These are phyloP conservation scores for Parnassius mnemosyne DNA, from an alignment of 2,888 invertebrate species.

Conservation along the genomic window DNA sequence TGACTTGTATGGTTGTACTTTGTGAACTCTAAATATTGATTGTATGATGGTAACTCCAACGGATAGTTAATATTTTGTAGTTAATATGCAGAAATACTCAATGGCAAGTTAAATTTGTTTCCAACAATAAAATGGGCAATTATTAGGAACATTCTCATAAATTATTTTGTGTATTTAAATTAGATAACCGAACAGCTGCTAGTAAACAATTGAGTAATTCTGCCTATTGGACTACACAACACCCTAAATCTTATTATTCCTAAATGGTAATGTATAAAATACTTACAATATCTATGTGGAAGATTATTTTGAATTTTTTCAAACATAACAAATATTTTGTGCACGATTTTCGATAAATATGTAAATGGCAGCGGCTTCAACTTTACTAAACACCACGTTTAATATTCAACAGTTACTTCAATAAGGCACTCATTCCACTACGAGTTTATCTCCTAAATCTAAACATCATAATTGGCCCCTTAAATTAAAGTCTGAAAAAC, in stretches of 20 bases:
- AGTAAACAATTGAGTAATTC: conserved; percentile 29
- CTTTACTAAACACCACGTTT: conserved; percentile 42
- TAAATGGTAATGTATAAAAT: conserved; percentile 78
- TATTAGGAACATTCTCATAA: conserved; percentile 15
- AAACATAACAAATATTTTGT: conserved; percentile 49
- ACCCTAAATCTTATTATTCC: conserved; percentile 62
- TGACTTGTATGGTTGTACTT: conserved; percentile 75
- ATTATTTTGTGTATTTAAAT: background rate
- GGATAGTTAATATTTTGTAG: conserved; percentile 59
- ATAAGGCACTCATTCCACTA: conserved; percentile 62
- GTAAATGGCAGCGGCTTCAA: conserved; percentile 59
- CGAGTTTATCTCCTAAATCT: conserved; percentile 43
- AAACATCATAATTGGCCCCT: conserved; percentile 58
- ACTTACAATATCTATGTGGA: conserved; percentile 67
- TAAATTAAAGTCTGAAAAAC: conserved; percentile 36
- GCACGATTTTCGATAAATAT: conserved; percentile 42
- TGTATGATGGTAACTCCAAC: conserved; percentile 78
- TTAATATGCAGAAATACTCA: conserved; percentile 53
- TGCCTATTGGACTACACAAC: conserved; percentile 43
- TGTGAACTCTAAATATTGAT: conserved; percentile 73
- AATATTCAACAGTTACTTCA: conserved; percentile 41
- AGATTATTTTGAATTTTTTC: conserved; percentile 60
- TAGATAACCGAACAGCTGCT: background rate
- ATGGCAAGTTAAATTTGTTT: conserved; percentile 28
- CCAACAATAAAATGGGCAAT: no score